phyloP scores from a whole-genome alignment of 2,797 vertebrate genomes.

The Rhinogobio ventralis region DNA sequence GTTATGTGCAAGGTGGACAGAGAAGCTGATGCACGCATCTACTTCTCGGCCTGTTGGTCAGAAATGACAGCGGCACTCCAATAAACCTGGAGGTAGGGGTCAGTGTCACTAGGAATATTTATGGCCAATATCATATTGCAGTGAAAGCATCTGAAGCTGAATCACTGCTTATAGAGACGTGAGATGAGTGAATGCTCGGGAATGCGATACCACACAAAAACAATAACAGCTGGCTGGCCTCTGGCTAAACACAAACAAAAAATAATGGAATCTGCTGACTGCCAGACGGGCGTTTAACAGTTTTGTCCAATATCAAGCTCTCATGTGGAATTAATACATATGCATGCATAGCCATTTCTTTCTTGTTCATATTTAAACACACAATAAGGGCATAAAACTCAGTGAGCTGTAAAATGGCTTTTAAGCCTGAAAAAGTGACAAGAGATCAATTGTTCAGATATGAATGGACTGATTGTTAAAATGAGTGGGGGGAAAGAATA shows the following conservation, averaged over 20 bases:
- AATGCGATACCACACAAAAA: conserved; percentile 60
- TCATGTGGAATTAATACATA: conserved; percentile 45
- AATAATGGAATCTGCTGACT: conserved; percentile 56
- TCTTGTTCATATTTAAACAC: conserved; percentile 53
- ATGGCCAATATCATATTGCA: conserved; percentile 9
- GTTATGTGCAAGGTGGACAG: neutral
- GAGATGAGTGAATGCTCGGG: conserved; percentile 28
- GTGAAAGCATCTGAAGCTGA: conserved; percentile 19
- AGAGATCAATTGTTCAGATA: conserved; percentile 28
- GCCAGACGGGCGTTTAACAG: conserved; percentile 50
- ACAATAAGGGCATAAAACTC: conserved; percentile 30
- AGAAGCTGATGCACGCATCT: neutral
- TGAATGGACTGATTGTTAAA: conserved; percentile 41
- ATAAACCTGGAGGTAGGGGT: neutral
- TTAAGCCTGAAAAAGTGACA: conserved; percentile 44
- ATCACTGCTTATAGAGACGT: conserved; percentile 42
- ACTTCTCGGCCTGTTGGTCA: neutral
- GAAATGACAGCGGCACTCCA: neutral
- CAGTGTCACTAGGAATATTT: conserved; percentile 5
- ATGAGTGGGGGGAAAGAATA: conserved; percentile 18
- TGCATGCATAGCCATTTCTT: conserved; percentile 26
- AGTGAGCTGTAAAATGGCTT: conserved; percentile 39
- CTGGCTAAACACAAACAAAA: conserved; percentile 61
- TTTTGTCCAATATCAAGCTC: conserved; percentile 50
- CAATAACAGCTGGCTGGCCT: conserved; percentile 66